Conservation (phyloP, 1,140 invertebrate species). For the Coelopa frigida region DNA sequence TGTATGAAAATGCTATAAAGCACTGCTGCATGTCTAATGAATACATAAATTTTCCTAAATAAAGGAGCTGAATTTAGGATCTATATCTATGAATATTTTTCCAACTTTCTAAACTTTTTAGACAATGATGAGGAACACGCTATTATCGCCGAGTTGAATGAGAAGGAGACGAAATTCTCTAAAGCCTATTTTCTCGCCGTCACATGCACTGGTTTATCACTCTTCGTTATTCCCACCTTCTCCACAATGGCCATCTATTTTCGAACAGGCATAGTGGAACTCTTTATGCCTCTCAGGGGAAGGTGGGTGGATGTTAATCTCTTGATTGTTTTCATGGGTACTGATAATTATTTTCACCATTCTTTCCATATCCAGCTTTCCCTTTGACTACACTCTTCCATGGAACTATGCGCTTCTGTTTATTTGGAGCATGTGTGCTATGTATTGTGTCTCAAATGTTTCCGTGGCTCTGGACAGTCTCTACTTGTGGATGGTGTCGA, state of each 20-base stretch:
- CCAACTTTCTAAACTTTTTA: too few species aligned
- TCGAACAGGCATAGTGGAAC: neutral
- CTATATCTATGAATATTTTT: too few species aligned
- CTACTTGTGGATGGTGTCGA: constrained; percentile 5
- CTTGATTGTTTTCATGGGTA: too few species aligned
- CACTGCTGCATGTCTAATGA: too few species aligned
- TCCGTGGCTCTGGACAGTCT: neutral
- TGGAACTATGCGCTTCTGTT: constrained; percentile 1
- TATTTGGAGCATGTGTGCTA: neutral
- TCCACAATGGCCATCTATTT: neutral
- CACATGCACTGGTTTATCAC: neutral
- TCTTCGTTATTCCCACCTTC: neutral
- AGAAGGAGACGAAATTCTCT: too few species aligned
- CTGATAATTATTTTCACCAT: too few species aligned
- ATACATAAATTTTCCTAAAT: too few species aligned
- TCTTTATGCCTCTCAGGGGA: neutral
- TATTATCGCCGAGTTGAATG: too few species aligned
- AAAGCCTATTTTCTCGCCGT: neutral
- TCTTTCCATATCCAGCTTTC: constrained; percentile 6
- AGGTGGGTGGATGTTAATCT: too few species aligned
- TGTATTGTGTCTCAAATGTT: neutral
- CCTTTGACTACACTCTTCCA: neutral
- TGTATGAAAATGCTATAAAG: too few species aligned
- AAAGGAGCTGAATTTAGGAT: too few species aligned
- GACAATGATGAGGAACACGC: too few species aligned